A percentile compares a stretch with the other conserved stretches of the same genome.
These are phyloP conservation scores for Ditula angustiorana DNA, from an alignment of 2,888 invertebrate genomes.

Conservation along the genomic window DNA sequence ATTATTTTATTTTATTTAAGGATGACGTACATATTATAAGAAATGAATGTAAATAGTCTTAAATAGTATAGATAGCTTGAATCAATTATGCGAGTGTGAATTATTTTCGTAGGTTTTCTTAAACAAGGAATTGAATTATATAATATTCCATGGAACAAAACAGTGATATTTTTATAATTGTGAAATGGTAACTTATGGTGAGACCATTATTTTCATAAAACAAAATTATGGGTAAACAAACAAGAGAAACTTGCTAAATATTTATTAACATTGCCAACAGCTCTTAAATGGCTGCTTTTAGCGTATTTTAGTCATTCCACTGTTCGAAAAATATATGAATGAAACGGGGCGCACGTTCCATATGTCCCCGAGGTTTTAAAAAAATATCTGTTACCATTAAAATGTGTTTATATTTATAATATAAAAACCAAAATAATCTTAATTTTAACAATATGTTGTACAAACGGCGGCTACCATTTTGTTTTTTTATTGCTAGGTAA, in stretches of 20 bases:
- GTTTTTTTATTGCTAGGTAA: not conserved
- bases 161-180: slow-evolving; percentile 51
- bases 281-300: slow-evolving; percentile 8
- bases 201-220: slow-evolving; percentile 22
- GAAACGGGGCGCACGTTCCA: not conserved
- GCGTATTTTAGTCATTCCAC: slow-evolving; percentile 5
- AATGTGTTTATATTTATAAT: slow-evolving; percentile 24
- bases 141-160: slow-evolving; percentile 54
- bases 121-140: slow-evolving; percentile 50
- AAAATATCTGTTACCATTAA: slow-evolving; percentile 36
- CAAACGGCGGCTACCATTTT: slow-evolving; percentile 35
- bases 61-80: slow-evolving; percentile 18
- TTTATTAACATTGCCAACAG: not conserved
- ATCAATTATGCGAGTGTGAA: slow-evolving; percentile 31
- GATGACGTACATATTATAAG: slow-evolving; percentile 20
- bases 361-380: not conserved
- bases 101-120: slow-evolving; percentile 45
- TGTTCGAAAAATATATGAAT: not conserved
- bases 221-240: slow-evolving; percentile 8
- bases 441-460: slow-evolving; percentile 22
- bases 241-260: slow-evolving; percentile 20
- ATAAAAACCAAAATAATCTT: slow-evolving; percentile 23
- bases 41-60: slow-evolving; percentile 29
- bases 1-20: slow-evolving; percentile 20
- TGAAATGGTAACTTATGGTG: slow-evolving; percentile 27